These are phyloP conservation scores for Phenganax subtilis DNA, from an alignment of 92 coral and sea anemone genomes.

Conservation along the genomic window DNA sequence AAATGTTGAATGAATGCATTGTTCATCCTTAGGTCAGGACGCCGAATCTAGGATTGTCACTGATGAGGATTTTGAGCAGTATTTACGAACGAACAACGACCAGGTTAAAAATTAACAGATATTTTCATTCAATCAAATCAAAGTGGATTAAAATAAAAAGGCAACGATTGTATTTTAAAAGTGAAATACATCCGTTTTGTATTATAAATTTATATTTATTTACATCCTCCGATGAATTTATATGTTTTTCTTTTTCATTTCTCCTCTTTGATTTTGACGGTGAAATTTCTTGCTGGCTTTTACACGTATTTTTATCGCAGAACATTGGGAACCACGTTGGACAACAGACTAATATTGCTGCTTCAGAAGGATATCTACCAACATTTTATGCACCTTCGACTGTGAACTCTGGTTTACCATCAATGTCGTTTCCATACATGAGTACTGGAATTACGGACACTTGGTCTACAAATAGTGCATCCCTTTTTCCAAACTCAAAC, in stretches of 20 bases:
- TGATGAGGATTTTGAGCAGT: conserved; percentile 80
- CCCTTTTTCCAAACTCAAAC: conserved; percentile 78
- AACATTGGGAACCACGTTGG: conserved; percentile 16
- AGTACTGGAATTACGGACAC: conserved; percentile 91
- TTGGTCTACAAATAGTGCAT: conserved; percentile 88
- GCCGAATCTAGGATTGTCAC: conserved; percentile 72
- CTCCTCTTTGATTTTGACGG: not conserved
- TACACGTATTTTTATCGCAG: not conserved
- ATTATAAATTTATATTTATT: too few relatives aligned
- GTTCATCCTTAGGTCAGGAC: conserved; percentile 63
- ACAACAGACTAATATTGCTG: conserved; percentile 10
- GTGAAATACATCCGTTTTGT: conserved; percentile 5
- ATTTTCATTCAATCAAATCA: not conserved
- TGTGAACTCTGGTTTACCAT: conserved; percentile 84
- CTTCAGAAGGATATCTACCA: conserved; percentile 82
- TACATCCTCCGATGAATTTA: not conserved
- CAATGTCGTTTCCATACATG: conserved; percentile 94
- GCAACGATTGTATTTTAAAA: not conserved
- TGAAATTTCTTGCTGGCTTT: not conserved
- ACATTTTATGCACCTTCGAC: conserved; percentile 81
- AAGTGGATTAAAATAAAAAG: not conserved
- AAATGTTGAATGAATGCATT: not conserved
- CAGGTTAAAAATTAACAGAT: conserved; percentile 66
- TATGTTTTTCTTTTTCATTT: not conserved
- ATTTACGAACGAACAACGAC: conserved; percentile 70